Base-by-base conservation (phyloP, 2,113 vertebrate species). In the Rousettus leschenaultii region DNA sequence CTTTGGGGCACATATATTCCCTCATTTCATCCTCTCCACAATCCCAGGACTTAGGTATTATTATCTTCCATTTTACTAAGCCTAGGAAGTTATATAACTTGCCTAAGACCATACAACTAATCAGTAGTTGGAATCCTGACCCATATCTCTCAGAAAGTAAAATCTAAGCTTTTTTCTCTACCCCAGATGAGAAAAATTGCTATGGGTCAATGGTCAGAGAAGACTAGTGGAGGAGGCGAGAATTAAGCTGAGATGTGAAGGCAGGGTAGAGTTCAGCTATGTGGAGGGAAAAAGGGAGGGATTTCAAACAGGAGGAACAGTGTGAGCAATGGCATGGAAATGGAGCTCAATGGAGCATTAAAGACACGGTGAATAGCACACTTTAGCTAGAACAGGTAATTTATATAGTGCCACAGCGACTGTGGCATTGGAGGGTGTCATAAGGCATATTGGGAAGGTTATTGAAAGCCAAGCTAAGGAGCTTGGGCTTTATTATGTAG, bases 391-490 rank as follows among this genome's bases (percentile, higher is more conserved):
- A 78, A 48, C 68, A 63, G 83, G 61, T 73, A 78, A 63, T 91
- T 89, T 89, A 89, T 55, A 43, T 13, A 83, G 55, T n/a, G 28
- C 28, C 0, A 0, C 71, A 74, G 87, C 70, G 53, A 53, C 73
- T 65, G 33, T 51, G 79, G 80, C 78, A 93, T 61, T 55, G 35
- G 86, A 93, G 22, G 63, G 68, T 82, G 1, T 35, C 8, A 28
- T 85, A 66, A 95, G 90, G 51, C 40, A 48, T 83, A 74, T 68
- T 86, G 87, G 63, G 79, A 92, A 91, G 55, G 53, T 74, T 96
- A 95, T 35, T 92, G 91, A 78, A 95, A 96, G 90, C 79, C 63
- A 86, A 35, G 33, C 75, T 73, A 75, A 96, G 51, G 43, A 89
- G 63, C 28, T 77, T 59, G 78, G 68, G 53, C 66, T 91, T 89